Evolutionary conservation across 1,140 invertebrate species (phyloP).

Genomic region (Cydia splendana): DNA sequence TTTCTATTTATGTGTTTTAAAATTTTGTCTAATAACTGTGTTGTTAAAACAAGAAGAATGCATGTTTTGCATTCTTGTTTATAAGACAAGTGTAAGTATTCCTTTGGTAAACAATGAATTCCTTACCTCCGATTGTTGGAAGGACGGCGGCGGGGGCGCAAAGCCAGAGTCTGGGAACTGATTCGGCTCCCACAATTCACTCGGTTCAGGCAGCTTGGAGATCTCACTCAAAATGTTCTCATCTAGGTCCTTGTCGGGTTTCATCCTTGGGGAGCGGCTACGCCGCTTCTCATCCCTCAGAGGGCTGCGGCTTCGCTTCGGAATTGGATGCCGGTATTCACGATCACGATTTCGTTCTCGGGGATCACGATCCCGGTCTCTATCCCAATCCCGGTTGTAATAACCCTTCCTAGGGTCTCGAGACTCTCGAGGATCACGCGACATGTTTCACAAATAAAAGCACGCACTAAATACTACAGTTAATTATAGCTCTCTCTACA

Average conservation of each 20-base stretch:
- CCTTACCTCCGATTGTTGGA: conserved; percentile 48
- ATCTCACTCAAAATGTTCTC: conserved; percentile 72
- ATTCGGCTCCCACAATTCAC: conserved; percentile 67
- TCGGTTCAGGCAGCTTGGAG: conserved; percentile 66
- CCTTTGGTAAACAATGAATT: conserved; percentile 30
- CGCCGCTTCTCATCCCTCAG: conserved; percentile 50
- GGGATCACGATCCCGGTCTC: conserved; percentile 41
- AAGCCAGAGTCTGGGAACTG: conserved; percentile 54
- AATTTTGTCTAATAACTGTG: too few relatives aligned
- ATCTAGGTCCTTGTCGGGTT: conserved; percentile 63
- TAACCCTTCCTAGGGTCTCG: conserved; percentile 40
- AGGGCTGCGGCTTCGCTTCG: conserved; percentile 51
- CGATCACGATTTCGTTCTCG: conserved; percentile 48
- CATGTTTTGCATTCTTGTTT: too few relatives aligned
- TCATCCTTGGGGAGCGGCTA: conserved; percentile 60
- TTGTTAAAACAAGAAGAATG: too few relatives aligned
- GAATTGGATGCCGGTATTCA: conserved; percentile 43
- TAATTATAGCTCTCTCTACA: not conserved
- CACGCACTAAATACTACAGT: conserved; percentile 24
- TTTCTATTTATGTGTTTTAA: too few relatives aligned
- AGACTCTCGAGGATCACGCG: conserved; percentile 31
- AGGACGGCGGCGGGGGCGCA: conserved; percentile 39
- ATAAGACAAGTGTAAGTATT: not conserved
- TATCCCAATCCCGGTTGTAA: conserved; percentile 38
- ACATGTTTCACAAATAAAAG: conserved; percentile 40